Conservation (phyloP, 2,113 vertebrate genomes). For the Haliaeetus leucogaster region DNA sequence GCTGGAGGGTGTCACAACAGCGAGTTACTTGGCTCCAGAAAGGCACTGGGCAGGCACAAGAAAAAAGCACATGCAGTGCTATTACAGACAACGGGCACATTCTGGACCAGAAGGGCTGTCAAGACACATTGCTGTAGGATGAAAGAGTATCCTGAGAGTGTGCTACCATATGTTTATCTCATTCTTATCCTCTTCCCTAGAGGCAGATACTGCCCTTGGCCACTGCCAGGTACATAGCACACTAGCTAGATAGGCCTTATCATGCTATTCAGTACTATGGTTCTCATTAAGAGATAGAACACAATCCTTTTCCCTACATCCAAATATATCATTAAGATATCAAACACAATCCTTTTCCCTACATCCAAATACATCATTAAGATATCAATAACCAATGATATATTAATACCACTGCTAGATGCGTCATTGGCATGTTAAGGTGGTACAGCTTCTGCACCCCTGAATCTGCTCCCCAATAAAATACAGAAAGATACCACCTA, state of each 20-base stretch:
- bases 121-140: neutral
- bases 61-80: neutral
- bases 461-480: neutral
- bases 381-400: neutral
- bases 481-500: neutral
- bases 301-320: neutral
- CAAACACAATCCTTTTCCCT: neutral
- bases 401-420: neutral
- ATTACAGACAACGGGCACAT: neutral
- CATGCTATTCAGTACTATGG: neutral
- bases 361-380: neutral
- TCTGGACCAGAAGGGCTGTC: conserved; percentile 9
- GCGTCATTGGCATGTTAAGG: neutral
- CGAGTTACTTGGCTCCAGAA: neutral
- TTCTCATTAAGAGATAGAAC: neutral
- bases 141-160: neutral
- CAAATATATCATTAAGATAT: neutral
- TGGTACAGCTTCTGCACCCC: neutral
- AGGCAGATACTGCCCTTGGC: neutral
- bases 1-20: neutral
- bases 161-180: neutral
- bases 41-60: neutral
- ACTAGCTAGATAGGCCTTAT: neutral
- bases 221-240: neutral
- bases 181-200: neutral